Evolutionary conservation across 2,888 invertebrate genomes (phyloP), one percentile per base, ranked within the genome.

Genomic region (Zaprionus lineosus): DNA sequence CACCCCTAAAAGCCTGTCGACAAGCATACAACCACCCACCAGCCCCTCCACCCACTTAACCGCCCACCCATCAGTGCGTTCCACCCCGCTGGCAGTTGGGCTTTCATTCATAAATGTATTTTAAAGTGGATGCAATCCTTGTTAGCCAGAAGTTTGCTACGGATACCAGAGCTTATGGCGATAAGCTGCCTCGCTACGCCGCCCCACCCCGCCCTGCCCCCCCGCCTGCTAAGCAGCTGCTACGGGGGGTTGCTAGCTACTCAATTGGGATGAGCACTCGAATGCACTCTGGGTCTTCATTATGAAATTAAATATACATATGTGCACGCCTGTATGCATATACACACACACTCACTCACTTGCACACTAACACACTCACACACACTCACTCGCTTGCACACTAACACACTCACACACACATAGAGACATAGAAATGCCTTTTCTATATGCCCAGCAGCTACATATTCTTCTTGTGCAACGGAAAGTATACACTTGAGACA

Each of bases 81-180:
- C 51, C 70, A 69, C 66, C 70, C 51, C 31, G 19, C 14, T 12
- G 29, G 36, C 46, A 52, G 48, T 48, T 65, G 56, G 29, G 37
- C 53, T 66, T 68, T 75, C 62, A 78, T 68, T 78, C 70, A 75
- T 82, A 76, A 81, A 81, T 81, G 83, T 68, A 71, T 76, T 83
- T 76, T 76, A 75, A 76, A 81, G 79, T 79, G 79, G 47, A 77
- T 79, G 82, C 81, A 74, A 74, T 74, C 51, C 64, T 34, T 47
- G 66, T 37, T 44, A 37, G 63, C 40, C 41, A 34, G 61, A 28
- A 56, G 37, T 66, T 66, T 26, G 43, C 31, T 36, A 51, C 56
- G 64, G 58, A 52, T 68, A 53, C 44, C 58, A 47, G 29, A 52
- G 65, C 50, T 55, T 33, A 44, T 4, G 11, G 2, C 36, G 6